Conservation (phyloP, 2,113 vertebrate genomes). For the Oryzias melastigma region DNA sequence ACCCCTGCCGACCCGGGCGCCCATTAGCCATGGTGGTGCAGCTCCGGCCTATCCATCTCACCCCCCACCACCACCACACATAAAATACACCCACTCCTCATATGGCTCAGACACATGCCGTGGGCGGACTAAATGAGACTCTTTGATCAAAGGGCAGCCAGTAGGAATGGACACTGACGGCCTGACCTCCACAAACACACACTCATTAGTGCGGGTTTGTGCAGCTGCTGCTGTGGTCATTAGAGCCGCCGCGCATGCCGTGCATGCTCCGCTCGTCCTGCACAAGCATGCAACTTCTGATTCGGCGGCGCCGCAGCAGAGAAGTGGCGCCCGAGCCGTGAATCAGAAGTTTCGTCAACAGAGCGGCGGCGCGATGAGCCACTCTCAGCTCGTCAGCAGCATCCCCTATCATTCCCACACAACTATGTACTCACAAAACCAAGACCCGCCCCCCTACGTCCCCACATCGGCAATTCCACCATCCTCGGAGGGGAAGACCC, state of each 20-base stretch:
- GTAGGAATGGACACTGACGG: conserved; percentile 53
- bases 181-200: conserved; percentile 35
- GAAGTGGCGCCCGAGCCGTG: conserved; percentile 25
- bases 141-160: conserved; percentile 60
- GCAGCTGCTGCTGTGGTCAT: conserved; percentile 36
- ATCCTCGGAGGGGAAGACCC: conserved; percentile 57
- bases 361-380: conserved; percentile 51
- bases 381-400: conserved; percentile 59
- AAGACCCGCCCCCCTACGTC: conserved; percentile 63
- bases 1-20: conserved; percentile 47
- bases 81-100: conserved; percentile 49
- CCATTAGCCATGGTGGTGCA: conserved; percentile 48
- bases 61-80: conserved; percentile 25
- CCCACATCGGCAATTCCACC: conserved; percentile 48
- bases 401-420: conserved; percentile 50
- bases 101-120: conserved; percentile 52
- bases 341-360: conserved; percentile 65
- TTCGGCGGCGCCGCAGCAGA: no score
- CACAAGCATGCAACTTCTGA: neutral
- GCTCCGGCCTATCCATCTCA: conserved; percentile 44
- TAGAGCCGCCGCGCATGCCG: conserved; percentile 27
- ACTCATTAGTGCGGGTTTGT: conserved; percentile 5
- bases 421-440: conserved; percentile 62
- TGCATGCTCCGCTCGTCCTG: conserved; percentile 17
- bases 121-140: conserved; percentile 62